Evolutionary conservation across 2,888 invertebrate genomes (phyloP).

Genomic region (Electrophaes corylata): DNA sequence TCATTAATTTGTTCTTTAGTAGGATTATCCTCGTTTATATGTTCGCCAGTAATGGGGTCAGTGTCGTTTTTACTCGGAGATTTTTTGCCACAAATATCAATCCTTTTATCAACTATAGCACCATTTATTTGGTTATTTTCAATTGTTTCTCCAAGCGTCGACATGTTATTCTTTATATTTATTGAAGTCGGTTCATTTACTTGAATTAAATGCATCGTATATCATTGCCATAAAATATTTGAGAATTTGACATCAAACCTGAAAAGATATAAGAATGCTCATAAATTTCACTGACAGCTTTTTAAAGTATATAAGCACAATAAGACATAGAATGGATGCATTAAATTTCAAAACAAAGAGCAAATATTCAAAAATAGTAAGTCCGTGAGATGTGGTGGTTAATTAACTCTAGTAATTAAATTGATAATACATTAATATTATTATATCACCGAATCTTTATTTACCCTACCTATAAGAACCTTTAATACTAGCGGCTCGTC

Average conservation of each 20-base stretch:
- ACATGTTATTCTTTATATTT: conserved; percentile 63
- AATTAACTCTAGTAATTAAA: no score
- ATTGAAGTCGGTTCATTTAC: conserved; percentile 55
- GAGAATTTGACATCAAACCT: conserved; percentile 46
- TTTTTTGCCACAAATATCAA: conserved; percentile 32
- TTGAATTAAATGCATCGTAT: conserved; percentile 77
- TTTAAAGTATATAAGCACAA: not conserved
- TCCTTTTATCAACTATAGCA: conserved; percentile 45
- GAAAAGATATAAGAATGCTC: conserved; percentile 47
- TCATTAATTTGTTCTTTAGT: conserved; percentile 39
- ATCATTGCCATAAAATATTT: conserved; percentile 54
- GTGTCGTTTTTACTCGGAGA: conserved; percentile 8
- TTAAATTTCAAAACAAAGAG: not conserved
- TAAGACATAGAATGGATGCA: no score
- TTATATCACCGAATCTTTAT: no score
- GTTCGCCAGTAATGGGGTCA: conserved; percentile 13
- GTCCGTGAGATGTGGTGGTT: no score
- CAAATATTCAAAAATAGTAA: no score
- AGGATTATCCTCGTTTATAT: conserved; percentile 21
- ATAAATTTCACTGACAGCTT: not conserved
- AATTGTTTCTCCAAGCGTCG: conserved; percentile 51
- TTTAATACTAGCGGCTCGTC: no score
- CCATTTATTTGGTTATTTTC: conserved; percentile 37
- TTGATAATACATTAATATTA: no score
- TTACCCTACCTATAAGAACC: no score